phyloP scores from a whole-genome alignment of 2,888 invertebrate genomes.

The Agonopterix heracliana region DNA sequence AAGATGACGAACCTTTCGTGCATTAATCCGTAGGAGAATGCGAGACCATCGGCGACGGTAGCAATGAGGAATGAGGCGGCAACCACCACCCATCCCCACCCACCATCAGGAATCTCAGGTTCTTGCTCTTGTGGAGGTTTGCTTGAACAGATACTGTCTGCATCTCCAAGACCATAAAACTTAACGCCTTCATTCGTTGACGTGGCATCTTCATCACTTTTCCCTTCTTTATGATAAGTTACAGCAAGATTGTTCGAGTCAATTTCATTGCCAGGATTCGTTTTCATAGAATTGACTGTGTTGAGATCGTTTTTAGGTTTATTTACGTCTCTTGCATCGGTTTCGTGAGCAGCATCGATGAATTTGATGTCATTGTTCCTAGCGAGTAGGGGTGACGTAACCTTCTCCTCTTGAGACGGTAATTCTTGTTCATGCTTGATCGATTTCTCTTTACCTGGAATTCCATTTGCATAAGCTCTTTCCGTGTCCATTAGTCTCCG shows the following conservation, averaged over 20 bases:
- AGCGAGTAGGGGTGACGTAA: constrained; percentile 60
- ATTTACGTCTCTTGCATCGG: constrained; percentile 36
- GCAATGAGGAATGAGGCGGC: constrained; percentile 89
- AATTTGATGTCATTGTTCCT: constrained; percentile 50
- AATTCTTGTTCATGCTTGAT: constrained; percentile 55
- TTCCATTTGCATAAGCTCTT: constrained; percentile 62
- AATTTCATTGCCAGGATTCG: constrained; percentile 28
- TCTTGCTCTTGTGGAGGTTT: constrained; percentile 48
- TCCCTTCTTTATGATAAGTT: constrained; percentile 40
- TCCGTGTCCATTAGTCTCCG: constrained; percentile 65
- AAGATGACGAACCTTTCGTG: constrained; percentile 86
- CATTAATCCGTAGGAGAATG: constrained; percentile 93
- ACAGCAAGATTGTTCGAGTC: constrained; percentile 44
- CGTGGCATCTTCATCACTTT: constrained; percentile 57
- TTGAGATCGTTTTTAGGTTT: constrained; percentile 53
- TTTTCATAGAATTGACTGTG: constrained; percentile 56
- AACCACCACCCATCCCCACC: constrained; percentile 95
- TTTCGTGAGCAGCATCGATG: constrained; percentile 46
- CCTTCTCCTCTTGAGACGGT: constrained; percentile 70
- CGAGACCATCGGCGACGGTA: constrained; percentile 93
- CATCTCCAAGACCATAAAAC: constrained; percentile 69
- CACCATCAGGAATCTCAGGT: constrained; percentile 87
- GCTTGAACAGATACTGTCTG: constrained; percentile 67
- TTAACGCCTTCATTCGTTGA: constrained; percentile 70
- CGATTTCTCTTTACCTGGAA: constrained; percentile 61